phyloP scores from a whole-genome alignment of 2,113 vertebrate species.

The Pelecanoides urinatrix region DNA sequence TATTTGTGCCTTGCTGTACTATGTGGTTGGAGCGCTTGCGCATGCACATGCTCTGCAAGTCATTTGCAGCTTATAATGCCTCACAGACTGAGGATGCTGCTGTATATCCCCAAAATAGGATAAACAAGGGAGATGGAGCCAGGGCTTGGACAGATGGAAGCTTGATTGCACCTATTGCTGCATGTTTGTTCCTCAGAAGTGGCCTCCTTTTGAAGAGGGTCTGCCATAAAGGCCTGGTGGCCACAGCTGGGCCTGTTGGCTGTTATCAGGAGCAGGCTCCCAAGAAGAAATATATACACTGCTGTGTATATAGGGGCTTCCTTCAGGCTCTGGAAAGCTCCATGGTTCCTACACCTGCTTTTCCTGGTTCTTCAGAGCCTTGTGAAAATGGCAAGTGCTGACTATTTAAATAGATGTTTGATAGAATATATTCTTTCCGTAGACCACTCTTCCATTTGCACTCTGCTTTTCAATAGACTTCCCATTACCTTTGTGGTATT shows the following conservation, averaged over 20 bases:
- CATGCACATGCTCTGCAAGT: neutral
- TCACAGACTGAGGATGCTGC: neutral
- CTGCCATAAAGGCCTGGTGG: neutral
- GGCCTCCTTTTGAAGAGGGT: neutral
- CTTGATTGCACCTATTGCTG: neutral
- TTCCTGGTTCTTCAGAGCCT: neutral
- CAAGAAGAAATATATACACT: neutral
- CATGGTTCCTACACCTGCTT: neutral
- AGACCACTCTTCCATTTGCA: neutral
- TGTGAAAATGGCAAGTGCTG: neutral
- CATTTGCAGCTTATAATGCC: neutral
- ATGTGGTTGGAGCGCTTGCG: rapidly evolving
- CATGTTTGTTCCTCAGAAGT: neutral
- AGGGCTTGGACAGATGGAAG: neutral
- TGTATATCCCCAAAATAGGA: neutral
- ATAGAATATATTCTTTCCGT: neutral
- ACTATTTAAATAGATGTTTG: neutral
- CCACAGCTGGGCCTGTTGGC: neutral
- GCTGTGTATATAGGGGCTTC: neutral
- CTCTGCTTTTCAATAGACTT: neutral
- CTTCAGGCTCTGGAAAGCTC: neutral
- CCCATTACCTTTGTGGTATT: neutral
- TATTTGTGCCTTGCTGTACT: neutral
- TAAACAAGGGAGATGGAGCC: neutral
- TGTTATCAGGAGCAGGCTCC: neutral